phyloP scores from a whole-genome alignment of 2,797 vertebrate genomes.

The Enteromius paludinosus region DNA sequence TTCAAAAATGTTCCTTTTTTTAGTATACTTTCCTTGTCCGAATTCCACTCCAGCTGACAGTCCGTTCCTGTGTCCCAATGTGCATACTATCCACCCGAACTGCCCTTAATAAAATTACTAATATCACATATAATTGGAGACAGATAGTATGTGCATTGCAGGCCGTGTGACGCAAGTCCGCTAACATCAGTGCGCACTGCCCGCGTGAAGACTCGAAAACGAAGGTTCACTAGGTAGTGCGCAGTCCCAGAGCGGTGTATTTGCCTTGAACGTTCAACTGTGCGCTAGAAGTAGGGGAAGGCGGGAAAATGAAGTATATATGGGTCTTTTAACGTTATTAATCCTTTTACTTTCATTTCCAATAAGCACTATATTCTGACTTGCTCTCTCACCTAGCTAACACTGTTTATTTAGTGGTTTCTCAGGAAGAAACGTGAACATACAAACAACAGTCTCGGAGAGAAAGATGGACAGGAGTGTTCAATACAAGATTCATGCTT shows the following conservation, averaged over 20 bases:
- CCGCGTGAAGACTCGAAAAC: neutral
- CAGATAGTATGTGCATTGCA: too few relatives aligned
- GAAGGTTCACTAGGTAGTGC: neutral
- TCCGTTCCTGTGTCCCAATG: neutral
- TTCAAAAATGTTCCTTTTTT: neutral
- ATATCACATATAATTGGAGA: too few relatives aligned
- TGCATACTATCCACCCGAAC: too few relatives aligned
- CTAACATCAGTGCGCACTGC: neutral
- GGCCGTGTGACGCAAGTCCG: neutral
- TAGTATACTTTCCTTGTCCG: neutral
- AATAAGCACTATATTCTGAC: constrained; percentile 30
- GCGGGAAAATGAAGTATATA: neutral
- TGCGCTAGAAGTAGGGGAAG: neutral
- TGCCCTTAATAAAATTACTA: too few relatives aligned
- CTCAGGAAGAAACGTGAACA: constrained; percentile 49
- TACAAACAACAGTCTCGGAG: constrained; percentile 64
- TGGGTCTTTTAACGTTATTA: neutral
- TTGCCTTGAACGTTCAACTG: neutral
- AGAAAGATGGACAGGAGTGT: constrained; percentile 56
- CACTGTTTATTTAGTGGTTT: constrained; percentile 60
- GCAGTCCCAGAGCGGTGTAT: neutral
- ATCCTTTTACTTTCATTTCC: constrained; percentile 28
- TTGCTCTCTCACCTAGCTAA: constrained; percentile 55
- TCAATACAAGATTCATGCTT: constrained; percentile 76
- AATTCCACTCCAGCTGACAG: neutral